phyloP scores from a whole-genome alignment of 2,888 invertebrate genomes.

The Phengaris arion region DNA sequence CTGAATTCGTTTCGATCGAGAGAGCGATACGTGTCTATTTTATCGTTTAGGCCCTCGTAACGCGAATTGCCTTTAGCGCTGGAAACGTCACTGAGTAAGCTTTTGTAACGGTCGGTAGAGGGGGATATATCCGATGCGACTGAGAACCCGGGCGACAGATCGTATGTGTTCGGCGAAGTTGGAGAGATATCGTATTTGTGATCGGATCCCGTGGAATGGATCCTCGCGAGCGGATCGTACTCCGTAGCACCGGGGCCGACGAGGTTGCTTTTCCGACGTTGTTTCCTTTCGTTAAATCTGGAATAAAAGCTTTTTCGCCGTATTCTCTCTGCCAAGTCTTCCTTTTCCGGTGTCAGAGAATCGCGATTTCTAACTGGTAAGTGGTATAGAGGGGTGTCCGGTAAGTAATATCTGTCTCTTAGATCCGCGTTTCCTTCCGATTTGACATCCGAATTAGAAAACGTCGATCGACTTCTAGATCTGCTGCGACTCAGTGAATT shows the following conservation, averaged over 20 bases:
- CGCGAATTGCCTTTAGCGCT: constrained; percentile 59
- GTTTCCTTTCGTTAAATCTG: constrained; percentile 91
- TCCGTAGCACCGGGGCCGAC: constrained; percentile 81
- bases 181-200: constrained; percentile 63
- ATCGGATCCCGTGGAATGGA: constrained; percentile 63
- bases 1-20: constrained; percentile 72
- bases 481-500: constrained; percentile 58
- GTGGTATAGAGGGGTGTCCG: constrained; percentile 53
- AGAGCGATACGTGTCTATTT: constrained; percentile 71
- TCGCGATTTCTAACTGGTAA: constrained; percentile 68
- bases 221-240: constrained; percentile 73
- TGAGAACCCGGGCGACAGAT: constrained; percentile 66
- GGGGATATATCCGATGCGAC: constrained; percentile 65
- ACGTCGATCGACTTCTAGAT: constrained; percentile 67
- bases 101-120: constrained; percentile 69
- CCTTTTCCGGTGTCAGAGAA: constrained; percentile 75
- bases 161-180: constrained; percentile 62
- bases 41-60: constrained; percentile 68
- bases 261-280: constrained; percentile 83
- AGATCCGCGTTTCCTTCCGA: constrained; percentile 58
- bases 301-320: constrained; percentile 93
- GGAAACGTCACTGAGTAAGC: constrained; percentile 58
- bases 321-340: constrained; percentile 91
- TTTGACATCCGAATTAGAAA: constrained; percentile 75
- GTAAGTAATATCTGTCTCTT: constrained; percentile 56